A percentile compares a stretch with the other conserved stretches of the same genome.
Conservation (phyloP, 2,113 vertebrate species). For the Bubo bubo region DNA sequence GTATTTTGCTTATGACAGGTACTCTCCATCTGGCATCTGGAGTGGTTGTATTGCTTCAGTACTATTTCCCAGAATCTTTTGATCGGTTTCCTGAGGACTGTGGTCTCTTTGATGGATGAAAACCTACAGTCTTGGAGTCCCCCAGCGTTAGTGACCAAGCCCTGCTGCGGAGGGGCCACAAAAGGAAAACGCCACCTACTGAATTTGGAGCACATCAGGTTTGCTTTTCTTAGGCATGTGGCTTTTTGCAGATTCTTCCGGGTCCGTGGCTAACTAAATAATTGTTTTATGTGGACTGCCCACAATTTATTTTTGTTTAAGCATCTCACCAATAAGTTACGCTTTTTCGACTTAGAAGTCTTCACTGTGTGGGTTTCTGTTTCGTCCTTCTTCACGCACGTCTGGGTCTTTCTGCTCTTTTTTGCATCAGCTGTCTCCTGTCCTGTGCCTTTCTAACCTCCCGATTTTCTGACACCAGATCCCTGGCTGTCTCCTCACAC, state of each 20-base stretch:
- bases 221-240: not conserved
- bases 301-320: not conserved
- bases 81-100: slow-evolving; percentile 53
- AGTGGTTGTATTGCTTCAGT: slow-evolving; percentile 66
- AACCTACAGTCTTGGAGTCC: slow-evolving; percentile 56
- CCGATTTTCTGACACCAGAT: rapidly evolving
- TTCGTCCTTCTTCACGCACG: not conserved
- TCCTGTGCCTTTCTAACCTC: not conserved
- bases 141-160: slow-evolving; percentile 65
- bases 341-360: not conserved
- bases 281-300: not conserved
- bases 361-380: not conserved
- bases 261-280: not conserved
- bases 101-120: slow-evolving; percentile 64
- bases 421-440: not conserved
- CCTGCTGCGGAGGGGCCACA: slow-evolving; percentile 68
- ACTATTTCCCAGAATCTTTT: slow-evolving; percentile 70
- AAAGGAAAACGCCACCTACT: slow-evolving; percentile 62
- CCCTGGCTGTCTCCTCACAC: not conserved
- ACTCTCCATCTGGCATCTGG: slow-evolving; percentile 60
- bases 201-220: slow-evolving; percentile 71
- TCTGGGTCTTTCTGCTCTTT: not conserved
- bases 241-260: not conserved
- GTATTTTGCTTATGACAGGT: not conserved
- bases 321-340: not conserved